Base-by-base conservation (phyloP, 2,888 invertebrate species). In the Oxycera nigricornis region DNA sequence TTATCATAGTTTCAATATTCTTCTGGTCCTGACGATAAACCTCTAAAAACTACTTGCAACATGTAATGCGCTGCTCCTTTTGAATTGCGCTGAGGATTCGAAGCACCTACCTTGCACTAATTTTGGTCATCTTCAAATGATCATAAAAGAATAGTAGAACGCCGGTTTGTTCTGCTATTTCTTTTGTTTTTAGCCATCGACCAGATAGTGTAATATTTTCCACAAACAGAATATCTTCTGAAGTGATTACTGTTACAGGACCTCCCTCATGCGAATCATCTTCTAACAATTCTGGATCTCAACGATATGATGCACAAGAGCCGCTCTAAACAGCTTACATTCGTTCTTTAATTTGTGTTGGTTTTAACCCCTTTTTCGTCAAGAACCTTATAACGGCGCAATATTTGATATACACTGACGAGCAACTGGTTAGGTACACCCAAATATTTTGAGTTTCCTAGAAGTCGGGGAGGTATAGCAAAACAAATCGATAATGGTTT, bases 301-400 rank as follows among this genome's bases (percentile, higher is more conserved):
- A 55, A 22, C 52, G 52, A n/a, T n/a, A n/a, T n/a, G n/a, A n/a
- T n/a, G n/a, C n/a, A n/a, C n/a, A n/a, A n/a, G n/a, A n/a, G n/a
- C n/a, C n/a, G n/a, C n/a, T n/a, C n/a, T n/a, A 55, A 55, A 55
- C 52, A 55, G 11, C 22, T 55, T 55, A 55, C 9, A 55, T 17
- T 17, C 3, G 50, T 50, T 50, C n/a, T 50, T 50, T n/a, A n/a
- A n/a, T n/a, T n/a, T n/a, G n/a, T n/a, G n/a, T n/a, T n/a, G n/a
- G n/a, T n/a, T n/a, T n/a, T n/a, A n/a, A n/a, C n/a, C n/a, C n/a
- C n/a, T n/a, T n/a, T n/a, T n/a, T n/a, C n/a, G n/a, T n/a, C n/a
- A n/a, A n/a, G n/a, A n/a, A n/a, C n/a, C n/a, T n/a, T n/a, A n/a
- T n/a, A n/a, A n/a, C n/a, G n/a, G n/a, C n/a, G n/a, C n/a, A n/a